A percentile compares a stretch with the other conserved stretches of the same genome.
These are phyloP conservation scores for Pseudomugil gertrudae DNA, from an alignment of 2,797 vertebrate species.

Conservation along the genomic window DNA sequence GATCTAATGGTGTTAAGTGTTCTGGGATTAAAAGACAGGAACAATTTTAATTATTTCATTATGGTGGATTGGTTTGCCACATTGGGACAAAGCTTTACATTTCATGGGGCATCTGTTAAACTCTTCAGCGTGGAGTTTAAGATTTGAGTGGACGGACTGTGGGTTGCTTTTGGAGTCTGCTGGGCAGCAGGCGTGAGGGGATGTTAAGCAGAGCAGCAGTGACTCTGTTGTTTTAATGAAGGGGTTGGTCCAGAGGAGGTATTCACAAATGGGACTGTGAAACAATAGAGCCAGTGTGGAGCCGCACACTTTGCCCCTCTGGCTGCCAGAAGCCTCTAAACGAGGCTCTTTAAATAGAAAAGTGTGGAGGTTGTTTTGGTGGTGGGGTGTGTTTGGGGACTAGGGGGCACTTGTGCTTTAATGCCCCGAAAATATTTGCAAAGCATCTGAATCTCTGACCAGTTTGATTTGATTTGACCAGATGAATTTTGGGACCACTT, in stretches of 20 bases:
- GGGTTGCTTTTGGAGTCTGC: conserved; percentile 53
- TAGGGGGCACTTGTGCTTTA: conserved; percentile 59
- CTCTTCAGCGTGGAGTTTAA: not conserved
- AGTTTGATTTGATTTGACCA: conserved; percentile 23
- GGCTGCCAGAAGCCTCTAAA: conserved; percentile 75
- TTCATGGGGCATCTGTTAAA: conserved; percentile 7
- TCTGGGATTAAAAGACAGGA: no score
- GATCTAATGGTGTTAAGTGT: no score
- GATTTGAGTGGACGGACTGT: conserved; percentile 35
- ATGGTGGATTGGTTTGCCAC: no score
- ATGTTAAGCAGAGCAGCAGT: conserved; percentile 67
- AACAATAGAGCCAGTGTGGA: conserved; percentile 84
- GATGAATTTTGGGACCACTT: conserved; percentile 59
- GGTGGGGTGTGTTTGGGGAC: conserved; percentile 27
- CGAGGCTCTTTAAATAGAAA: conserved; percentile 79
- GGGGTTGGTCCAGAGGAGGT: conserved; percentile 69
- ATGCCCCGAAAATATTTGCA: conserved; percentile 53
- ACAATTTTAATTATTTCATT: no score
- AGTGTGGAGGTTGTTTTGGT: conserved; percentile 56
- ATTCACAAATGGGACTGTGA: conserved; percentile 81
- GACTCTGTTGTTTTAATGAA: conserved; percentile 76
- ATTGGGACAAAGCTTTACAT: not conserved
- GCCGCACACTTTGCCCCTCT: conserved; percentile 69
- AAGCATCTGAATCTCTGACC: conserved; percentile 19
- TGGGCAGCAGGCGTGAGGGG: conserved; percentile 53